Evolutionary conservation across 2,888 invertebrate species (phyloP).

Genomic region (Deroplatys truncata): DNA sequence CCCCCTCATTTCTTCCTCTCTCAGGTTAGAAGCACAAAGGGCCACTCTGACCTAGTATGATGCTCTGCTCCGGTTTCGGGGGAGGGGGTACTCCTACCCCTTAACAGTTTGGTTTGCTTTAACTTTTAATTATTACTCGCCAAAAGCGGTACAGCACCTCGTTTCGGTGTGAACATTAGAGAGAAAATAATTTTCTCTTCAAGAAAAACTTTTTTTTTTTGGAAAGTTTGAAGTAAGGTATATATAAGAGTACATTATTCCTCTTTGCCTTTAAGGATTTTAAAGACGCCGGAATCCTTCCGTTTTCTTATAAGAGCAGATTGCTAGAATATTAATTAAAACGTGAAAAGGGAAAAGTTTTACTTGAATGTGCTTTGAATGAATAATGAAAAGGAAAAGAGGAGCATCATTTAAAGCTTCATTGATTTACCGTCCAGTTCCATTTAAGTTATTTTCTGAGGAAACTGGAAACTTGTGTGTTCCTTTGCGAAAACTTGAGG

Average conservation of each 20-base stretch:
- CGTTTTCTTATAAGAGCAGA: not conserved
- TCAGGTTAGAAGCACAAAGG: no score
- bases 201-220: not conserved
- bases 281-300: not conserved
- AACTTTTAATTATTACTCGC: not conserved
- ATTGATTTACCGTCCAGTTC: not conserved
- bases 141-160: no score
- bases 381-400: not conserved
- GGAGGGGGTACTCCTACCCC: no score
- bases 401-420: not conserved
- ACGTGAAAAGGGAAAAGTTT: not conserved
- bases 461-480: not conserved
- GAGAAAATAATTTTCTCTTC: not conserved
- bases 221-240: not conserved
- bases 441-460: not conserved
- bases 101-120: no score
- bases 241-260: not conserved
- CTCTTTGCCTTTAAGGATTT: not conserved
- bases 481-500: not conserved
- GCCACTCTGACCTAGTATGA: no score
- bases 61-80: no score
- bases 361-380: not conserved
- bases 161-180: not conserved
- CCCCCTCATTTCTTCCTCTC: no score
- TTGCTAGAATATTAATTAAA: not conserved